phyloP scores from a whole-genome alignment of 2,113 vertebrate species.

The Rafetus swinhoei region DNA sequence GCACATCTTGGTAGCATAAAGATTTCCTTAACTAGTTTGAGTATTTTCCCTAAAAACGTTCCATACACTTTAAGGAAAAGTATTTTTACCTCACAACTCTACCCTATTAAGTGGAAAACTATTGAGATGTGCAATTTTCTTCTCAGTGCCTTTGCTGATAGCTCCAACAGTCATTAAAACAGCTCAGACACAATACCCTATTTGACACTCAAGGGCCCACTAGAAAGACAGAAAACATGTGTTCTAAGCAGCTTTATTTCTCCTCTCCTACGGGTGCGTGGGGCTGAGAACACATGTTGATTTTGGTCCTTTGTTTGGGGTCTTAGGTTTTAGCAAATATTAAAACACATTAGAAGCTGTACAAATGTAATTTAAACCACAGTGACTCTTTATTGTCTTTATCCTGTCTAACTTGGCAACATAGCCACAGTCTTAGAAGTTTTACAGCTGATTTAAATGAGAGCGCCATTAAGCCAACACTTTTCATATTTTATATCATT shows the following conservation, averaged over 20 bases:
- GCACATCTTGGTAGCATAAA: background rate
- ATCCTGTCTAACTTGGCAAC: slow-evolving; percentile 4
- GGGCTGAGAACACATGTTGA: slow-evolving; percentile 26
- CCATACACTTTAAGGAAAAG: background rate
- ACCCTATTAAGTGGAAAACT: background rate
- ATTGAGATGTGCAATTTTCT: background rate
- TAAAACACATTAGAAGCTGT: slow-evolving; percentile 23
- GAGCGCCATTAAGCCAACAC: background rate
- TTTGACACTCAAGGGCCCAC: background rate
- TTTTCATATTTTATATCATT: background rate
- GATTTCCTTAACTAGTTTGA: background rate
- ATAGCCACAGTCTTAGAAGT: slow-evolving; percentile 39
- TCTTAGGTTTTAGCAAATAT: slow-evolving; percentile 70
- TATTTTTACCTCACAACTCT: background rate
- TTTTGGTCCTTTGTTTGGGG: slow-evolving; percentile 52
- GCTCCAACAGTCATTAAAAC: background rate
- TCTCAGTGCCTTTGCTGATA: background rate
- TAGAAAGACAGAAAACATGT: background rate
- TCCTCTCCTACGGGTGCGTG: background rate
- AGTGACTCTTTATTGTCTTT: slow-evolving; percentile 43
- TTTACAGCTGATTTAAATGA: background rate
- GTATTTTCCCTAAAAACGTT: background rate
- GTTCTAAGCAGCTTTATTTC: background rate
- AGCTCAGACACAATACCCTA: background rate
- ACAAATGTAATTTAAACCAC: slow-evolving; percentile 62